Evolutionary conservation across 2,888 invertebrate species (phyloP), one percentile per base, ranked within the genome.

Genomic region (Tetragnatha montana): DNA sequence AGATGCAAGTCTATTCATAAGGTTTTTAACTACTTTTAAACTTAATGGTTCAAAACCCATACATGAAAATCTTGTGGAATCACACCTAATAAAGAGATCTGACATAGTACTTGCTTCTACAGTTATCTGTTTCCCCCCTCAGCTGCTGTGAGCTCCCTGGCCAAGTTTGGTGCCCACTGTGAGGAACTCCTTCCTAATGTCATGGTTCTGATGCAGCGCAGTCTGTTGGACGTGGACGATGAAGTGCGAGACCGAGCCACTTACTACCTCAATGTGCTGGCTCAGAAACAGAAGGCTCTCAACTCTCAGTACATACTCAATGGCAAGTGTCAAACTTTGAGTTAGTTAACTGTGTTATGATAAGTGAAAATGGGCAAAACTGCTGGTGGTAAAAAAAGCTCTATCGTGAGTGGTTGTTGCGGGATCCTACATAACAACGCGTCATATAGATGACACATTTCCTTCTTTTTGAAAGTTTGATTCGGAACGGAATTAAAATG

Each of bases 161-260:
- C 99, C 0, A 98, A 98, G 93, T 99, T 99, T 93, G 99, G 99
- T 1, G 99, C 99, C 0, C 96, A 97, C 86, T 98, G 98, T 93
- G 98, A 97, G 0, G 96, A 96, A 92, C 94, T 99, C 76, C 94
- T 98, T 85, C 96, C 96, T 12, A 98, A 98, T 93, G 97, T 99
- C 87, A 94, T 96, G 85, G 96, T 97, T 8, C 94, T 98, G 73
- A 89, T 92, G 17, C 96, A 96, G 0, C 95, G 98, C 10, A 98
- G 98, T 92, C 97, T 98, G 93, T 95, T 99, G 94, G 99, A 99
- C 93, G 96, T 97, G 0, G 99, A 99, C 93, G 99, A 99, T 94
- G 99, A 99, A 94, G 99, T 99, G 0, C 95, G 99, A 60, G 99
- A 99, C 94, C 95, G 99, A 73, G 99, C 99, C 12, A 98, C 99